Conservation (phyloP, 2,888 invertebrate species). For the Beris chalybata region DNA sequence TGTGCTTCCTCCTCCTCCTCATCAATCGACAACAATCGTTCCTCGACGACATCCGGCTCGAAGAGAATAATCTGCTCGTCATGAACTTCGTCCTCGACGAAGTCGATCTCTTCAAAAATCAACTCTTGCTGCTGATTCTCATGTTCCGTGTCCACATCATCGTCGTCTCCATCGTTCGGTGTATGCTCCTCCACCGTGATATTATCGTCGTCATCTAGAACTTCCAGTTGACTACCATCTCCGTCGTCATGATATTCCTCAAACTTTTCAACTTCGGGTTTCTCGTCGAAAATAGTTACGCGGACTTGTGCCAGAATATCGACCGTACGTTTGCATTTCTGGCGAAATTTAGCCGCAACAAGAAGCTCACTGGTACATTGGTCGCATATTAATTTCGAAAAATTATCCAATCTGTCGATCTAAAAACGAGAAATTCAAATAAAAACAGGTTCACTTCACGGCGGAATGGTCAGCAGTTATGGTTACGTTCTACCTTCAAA, state of each 20-base stretch:
- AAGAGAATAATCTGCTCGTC: constrained; percentile 9
- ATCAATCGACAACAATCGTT: neutral
- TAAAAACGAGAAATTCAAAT: constrained; percentile 34
- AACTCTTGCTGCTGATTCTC: neutral
- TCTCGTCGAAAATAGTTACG: neutral
- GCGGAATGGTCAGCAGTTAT: neutral
- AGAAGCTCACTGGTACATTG: constrained; percentile 51
- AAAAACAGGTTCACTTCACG: neutral
- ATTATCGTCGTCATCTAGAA: neutral
- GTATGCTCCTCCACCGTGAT: constrained; percentile 1
- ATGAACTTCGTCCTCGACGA: constrained; percentile 8
- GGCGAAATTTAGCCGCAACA: constrained; percentile 49
- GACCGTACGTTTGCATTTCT: constrained; percentile 48
- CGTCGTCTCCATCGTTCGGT: neutral
- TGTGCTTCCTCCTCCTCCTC: neutral
- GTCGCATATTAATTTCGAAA: constrained; percentile 50
- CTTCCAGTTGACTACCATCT: neutral
- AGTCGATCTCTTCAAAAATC: constrained; percentile 17
- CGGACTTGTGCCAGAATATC: constrained; percentile 40
- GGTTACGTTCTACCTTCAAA: constrained; percentile 42
- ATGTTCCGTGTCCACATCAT: neutral
- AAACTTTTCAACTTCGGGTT: too few relatives aligned
- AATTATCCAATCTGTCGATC: constrained; percentile 45
- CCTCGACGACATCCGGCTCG: constrained; percentile 2
- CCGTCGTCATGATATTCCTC: neutral